phyloP scores from a whole-genome alignment of 2,888 invertebrate species.

The Synergus laeviventris region DNA sequence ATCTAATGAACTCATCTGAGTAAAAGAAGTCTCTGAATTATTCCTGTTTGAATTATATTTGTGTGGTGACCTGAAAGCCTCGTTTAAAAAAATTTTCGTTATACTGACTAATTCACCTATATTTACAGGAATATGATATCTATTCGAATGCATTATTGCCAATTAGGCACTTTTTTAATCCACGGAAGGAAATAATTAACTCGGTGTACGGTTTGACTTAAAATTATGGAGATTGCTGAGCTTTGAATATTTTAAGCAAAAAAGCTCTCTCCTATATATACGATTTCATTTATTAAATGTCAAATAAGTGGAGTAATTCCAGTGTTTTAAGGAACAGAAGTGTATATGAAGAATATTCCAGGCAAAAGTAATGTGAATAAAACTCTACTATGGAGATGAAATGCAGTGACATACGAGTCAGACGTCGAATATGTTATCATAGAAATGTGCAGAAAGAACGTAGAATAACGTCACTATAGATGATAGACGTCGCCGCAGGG shows the following conservation, averaged over 20 bases:
- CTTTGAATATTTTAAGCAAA: not conserved
- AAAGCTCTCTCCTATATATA: not conserved
- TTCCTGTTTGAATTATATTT: too few species aligned
- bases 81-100: too few species aligned
- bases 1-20: too few species aligned
- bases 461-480: conserved; percentile 36
- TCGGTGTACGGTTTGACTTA: too few species aligned
- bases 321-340: not conserved
- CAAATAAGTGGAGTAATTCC: not conserved
- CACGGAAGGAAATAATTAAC: too few species aligned
- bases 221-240: too few species aligned
- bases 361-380: not conserved
- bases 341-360: conserved; percentile 7
- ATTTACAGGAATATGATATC: too few species aligned
- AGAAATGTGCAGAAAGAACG: conserved; percentile 32
- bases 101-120: too few species aligned
- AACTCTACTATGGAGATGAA: conserved; percentile 26
- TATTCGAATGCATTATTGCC: too few species aligned
- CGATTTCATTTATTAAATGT: not conserved
- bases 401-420: conserved; percentile 37
- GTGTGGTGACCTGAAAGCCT: too few species aligned
- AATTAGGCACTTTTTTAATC: too few species aligned
- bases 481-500: conserved; percentile 33
- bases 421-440: conserved; percentile 38
- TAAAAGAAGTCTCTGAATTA: too few species aligned